Conservation (phyloP, 2,797 vertebrate genomes). For the Fistularia commersonii region DNA sequence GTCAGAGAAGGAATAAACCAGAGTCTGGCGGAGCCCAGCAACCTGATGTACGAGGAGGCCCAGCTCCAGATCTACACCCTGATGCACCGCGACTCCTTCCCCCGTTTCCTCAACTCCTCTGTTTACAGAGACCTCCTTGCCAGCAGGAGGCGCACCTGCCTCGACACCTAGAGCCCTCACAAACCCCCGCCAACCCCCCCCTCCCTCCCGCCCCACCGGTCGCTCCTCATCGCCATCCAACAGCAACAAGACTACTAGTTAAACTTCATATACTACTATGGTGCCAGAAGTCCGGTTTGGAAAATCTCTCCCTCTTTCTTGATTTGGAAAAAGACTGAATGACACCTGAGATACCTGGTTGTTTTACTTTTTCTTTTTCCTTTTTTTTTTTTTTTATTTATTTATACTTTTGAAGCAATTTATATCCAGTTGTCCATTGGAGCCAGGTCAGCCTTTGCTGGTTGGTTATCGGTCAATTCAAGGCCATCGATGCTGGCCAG, state of each 20-base stretch:
- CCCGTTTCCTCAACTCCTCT: constrained; percentile 98
- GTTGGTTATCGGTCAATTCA: constrained; percentile 56
- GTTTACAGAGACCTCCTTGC: constrained; percentile 95
- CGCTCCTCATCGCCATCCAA: constrained; percentile 48
- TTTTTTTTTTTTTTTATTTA: no score
- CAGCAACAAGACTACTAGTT: constrained; percentile 67
- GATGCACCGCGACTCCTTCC: constrained; percentile 99
- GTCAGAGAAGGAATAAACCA: constrained; percentile 96
- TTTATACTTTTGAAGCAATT: constrained; percentile 73
- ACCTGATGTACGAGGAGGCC: constrained; percentile 96
- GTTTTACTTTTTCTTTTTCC: no score
- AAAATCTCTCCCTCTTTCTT: constrained; percentile 63
- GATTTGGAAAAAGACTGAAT: constrained; percentile 59
- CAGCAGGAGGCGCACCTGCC: constrained; percentile 88
- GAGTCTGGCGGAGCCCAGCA: constrained; percentile 88
- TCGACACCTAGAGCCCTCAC: constrained; percentile 84
- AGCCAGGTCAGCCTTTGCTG: constrained; percentile 61
- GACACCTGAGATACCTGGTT: constrained; percentile 64
- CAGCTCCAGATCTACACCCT: constrained; percentile 98
- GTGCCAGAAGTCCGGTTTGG: constrained; percentile 72
- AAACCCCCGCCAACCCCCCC: no score
- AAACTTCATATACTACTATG: constrained; percentile 71
- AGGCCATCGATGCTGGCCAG: constrained; percentile 58
- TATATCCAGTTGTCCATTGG: constrained; percentile 64
- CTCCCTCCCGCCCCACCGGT: background rate